Evolutionary conservation across 2,888 invertebrate species (phyloP).

Genomic region (Caenorhabditis imperialis): DNA sequence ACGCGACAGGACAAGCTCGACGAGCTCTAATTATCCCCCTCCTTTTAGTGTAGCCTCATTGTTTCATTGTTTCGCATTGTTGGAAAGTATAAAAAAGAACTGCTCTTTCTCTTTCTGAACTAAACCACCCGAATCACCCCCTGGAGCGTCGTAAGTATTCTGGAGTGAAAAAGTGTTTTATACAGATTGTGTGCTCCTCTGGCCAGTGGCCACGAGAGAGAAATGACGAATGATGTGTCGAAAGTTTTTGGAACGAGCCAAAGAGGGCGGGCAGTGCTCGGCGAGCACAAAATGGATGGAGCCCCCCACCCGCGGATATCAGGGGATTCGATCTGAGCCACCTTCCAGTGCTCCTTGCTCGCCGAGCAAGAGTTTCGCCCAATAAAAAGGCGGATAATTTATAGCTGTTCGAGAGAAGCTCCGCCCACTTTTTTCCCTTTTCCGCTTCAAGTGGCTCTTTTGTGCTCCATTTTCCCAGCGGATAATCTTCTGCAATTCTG

Average conservation of each 20-base stretch:
- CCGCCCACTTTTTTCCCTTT: not conserved
- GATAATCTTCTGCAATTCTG: constrained; percentile 1
- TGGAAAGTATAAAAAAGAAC: no score
- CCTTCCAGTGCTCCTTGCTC: no score
- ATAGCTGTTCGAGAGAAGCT: not conserved
- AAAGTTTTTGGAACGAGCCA: constrained; percentile 28
- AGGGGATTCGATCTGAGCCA: constrained; percentile 44
- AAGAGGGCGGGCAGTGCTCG: not conserved
- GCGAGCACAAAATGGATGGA: constrained; percentile 32
- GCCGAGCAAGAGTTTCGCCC: no score
- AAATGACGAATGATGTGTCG: constrained; percentile 50
- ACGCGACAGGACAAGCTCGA: constrained; percentile 72
- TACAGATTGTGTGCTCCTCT: constrained; percentile 4
- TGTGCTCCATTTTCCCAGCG: constrained; percentile 6
- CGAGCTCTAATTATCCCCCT: constrained; percentile 58
- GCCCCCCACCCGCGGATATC: no score
- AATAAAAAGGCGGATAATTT: not conserved
- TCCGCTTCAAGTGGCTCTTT: not conserved
- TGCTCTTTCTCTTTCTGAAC: no score
- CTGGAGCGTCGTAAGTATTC: constrained; percentile 37
- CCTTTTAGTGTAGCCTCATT: constrained; percentile 28
- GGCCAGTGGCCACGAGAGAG: not conserved
- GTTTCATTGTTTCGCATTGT: constrained; percentile 17
- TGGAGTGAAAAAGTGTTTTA: constrained; percentile 28
- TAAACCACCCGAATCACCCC: constrained; percentile 22